Evolutionary conservation across 2,888 invertebrate species (phyloP).

Genomic region (Brachyopa scutellaris): DNA sequence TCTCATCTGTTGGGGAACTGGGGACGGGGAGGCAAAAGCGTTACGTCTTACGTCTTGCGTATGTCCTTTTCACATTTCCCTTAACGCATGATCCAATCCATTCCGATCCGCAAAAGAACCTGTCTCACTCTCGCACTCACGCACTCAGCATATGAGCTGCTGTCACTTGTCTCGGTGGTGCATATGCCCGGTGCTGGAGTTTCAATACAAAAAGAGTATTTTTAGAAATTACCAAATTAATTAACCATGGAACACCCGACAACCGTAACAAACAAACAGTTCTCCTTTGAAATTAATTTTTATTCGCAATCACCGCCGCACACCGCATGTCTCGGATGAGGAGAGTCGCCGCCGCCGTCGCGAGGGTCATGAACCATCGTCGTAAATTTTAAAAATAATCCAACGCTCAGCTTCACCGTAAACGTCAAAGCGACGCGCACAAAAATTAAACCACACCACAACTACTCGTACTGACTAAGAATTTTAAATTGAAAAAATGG

Average conservation of each 20-base stretch:
- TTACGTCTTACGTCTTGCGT: constrained; percentile 12
- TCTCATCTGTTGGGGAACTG: not conserved
- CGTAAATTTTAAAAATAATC: constrained; percentile 62
- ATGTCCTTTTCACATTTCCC: constrained; percentile 42
- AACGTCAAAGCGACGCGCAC: not conserved
- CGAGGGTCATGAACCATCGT: constrained; percentile 68
- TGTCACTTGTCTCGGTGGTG: constrained; percentile 56
- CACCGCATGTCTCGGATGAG: constrained; percentile 20
- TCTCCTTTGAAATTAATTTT: constrained; percentile 28
- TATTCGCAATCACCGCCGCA: constrained; percentile 52
- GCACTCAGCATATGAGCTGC: constrained; percentile 30
- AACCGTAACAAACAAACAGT: constrained; percentile 19
- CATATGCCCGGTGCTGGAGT: too few relatives aligned
- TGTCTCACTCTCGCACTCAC: constrained; percentile 37
- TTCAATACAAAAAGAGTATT: too few relatives aligned
- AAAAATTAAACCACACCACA: not conserved
- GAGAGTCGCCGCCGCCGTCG: not conserved
- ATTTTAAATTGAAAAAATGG: constrained; percentile 40
- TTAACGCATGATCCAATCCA: not conserved
- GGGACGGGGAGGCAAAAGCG: not conserved
- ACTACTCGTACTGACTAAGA: not conserved
- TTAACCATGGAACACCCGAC: constrained; percentile 51
- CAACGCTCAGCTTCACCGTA: not conserved
- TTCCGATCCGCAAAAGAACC: not conserved
- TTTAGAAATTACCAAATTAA: constrained; percentile 70